Evolutionary conservation across 2,888 invertebrate species (phyloP).

Genomic region (Lithophane leautieri): DNA sequence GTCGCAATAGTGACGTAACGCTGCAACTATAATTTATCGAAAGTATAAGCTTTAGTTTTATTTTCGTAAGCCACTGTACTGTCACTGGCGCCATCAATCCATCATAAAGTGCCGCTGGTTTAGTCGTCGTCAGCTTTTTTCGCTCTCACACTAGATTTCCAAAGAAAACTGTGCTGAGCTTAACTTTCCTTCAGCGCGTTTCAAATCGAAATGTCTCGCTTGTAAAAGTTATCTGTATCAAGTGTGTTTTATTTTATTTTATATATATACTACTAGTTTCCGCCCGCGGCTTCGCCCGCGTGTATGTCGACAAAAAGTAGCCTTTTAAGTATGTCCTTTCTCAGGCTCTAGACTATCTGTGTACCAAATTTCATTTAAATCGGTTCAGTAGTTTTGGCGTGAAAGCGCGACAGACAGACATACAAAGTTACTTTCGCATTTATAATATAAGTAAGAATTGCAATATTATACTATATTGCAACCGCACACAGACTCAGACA

Average conservation of each 20-base stretch:
- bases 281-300: no score
- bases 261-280: no score
- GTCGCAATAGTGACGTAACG: background rate
- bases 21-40: background rate
- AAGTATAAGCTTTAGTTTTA: background rate
- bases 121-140: background rate
- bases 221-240: background rate
- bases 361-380: no score
- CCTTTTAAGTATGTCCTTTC: no score
- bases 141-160: background rate
- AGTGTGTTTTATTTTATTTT: background rate
- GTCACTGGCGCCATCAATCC: background rate
- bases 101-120: background rate
- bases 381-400: no score
- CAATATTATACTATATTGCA: no score
- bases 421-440: no score
- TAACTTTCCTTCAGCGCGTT: background rate
- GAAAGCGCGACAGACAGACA: no score
- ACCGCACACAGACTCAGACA: background rate
- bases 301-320: no score
- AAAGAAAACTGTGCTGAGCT: background rate
- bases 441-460: no score
- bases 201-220: background rate
- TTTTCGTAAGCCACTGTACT: background rate
- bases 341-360: no score